phyloP scores from a whole-genome alignment of 2,797 vertebrate species.

The Benthosema pterotum region DNA sequence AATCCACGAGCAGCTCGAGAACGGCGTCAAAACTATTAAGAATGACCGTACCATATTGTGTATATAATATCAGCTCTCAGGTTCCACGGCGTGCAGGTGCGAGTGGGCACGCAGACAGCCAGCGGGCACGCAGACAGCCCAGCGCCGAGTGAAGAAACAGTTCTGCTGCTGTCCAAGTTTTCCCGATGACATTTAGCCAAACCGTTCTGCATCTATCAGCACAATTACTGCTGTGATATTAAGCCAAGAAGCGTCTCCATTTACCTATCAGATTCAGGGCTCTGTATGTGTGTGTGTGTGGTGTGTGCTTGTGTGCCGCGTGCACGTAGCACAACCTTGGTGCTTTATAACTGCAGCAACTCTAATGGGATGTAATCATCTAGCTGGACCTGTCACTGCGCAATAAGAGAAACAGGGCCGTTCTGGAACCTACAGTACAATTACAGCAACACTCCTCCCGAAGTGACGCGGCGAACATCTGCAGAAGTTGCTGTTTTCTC shows the following conservation, averaged over 20 bases:
- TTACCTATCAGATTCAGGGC: conserved; percentile 11
- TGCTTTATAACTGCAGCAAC: conserved; percentile 17
- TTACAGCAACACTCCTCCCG: not conserved
- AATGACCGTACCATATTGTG: not conserved
- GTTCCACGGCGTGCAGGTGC: conserved; percentile 22
- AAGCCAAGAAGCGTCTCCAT: conserved; percentile 19
- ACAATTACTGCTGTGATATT: conserved; percentile 25
- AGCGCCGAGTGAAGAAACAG: conserved; percentile 1
- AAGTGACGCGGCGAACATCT: conserved; percentile 15
- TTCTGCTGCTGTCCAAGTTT: conserved; percentile 18
- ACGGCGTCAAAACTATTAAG: too few relatives aligned
- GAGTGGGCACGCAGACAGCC: not conserved
- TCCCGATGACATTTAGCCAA: conserved; percentile 17
- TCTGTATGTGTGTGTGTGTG: not conserved
- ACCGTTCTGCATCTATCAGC: conserved; percentile 24
- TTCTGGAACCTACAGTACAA: conserved; percentile 14
- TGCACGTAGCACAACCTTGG: not conserved
- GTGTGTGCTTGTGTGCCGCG: not conserved
- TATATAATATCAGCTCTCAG: conserved; percentile 23
- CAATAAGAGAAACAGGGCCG: conserved; percentile 6
- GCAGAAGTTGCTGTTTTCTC: not conserved
- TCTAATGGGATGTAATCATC: conserved; percentile 23
- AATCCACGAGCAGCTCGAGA: too few relatives aligned
- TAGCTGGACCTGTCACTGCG: conserved; percentile 23
- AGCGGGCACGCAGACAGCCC: conserved; percentile 23